Percentiles rank a stretch among this genome's conserved stretches.
phyloP scores from a whole-genome alignment of 2,797 vertebrate species.

The Chromis chromis region DNA sequence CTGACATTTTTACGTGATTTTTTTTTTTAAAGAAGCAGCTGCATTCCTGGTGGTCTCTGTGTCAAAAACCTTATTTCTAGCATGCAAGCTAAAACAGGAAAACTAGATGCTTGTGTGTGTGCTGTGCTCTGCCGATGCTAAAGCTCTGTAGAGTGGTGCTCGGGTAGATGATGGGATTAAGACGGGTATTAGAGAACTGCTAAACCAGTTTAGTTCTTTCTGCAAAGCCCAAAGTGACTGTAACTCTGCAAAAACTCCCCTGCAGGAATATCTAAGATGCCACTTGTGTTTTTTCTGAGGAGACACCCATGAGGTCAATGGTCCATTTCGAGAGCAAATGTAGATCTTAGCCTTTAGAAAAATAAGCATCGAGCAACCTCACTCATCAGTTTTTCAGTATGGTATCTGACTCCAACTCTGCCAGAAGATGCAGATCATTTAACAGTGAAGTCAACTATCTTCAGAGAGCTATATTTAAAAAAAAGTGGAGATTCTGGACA shows the following conservation, averaged over 20 bases:
- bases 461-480: too few relatives aligned
- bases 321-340: too few relatives aligned
- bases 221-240: constrained; percentile 1
- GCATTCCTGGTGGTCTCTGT: background rate
- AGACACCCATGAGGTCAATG: background rate
- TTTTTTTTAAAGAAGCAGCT: background rate
- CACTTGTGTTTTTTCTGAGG: background rate
- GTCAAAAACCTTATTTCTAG: background rate
- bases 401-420: background rate
- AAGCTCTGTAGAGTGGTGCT: background rate
- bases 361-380: background rate
- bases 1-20: background rate
- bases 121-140: background rate
- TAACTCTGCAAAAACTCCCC: background rate
- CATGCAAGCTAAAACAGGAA: background rate
- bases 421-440: background rate
- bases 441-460: background rate
- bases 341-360: too few relatives aligned
- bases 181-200: constrained; percentile 26
- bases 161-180: constrained; percentile 29
- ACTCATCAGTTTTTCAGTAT: background rate
- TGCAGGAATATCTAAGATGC: background rate
- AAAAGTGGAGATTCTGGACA: too few relatives aligned
- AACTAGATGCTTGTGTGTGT: background rate
- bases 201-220: constrained; percentile 21